Evolutionary conservation across 2,797 vertebrate genomes (phyloP), one percentile per base, ranked within the genome.

Genomic region (Sternarchorhynchus goeldii): DNA sequence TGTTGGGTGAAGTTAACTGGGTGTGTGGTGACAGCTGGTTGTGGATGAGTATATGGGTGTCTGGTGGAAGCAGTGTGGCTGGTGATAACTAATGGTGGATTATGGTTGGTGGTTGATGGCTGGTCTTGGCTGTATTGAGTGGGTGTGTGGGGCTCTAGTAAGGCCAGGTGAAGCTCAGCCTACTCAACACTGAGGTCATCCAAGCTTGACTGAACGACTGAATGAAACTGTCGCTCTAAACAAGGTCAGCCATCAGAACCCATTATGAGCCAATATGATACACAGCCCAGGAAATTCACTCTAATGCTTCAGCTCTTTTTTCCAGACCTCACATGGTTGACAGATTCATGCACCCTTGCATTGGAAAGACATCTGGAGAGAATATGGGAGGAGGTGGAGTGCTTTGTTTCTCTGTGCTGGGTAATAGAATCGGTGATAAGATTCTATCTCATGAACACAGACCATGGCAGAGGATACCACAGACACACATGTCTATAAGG

Each of bases 231-330:
- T 78, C 78, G 78, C 79, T 83, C 86, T 84, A 84, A 88, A 86
- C 85, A 90, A 90, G 86, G 88, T 91, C 87, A 87, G 31, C 75
- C 75, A 74, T 90, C 89, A 59, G 73, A 82, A 79, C 77, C 84
- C 81, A 88, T 92, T 89, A 90, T 85, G 80, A 85, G 87, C 86
- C 17, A 64, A 58, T 74, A 84, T 83, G 88, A 92, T 90, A 88
- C 88, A 90, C 86, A 86, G 84, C 79, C 65, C 81, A 83, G 83
- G 74, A 88, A 90, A 91, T 91, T 89, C 70, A 69, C 64, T 82
- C 81, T 84, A 91, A 91, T 90, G 89, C 86, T 86, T 83, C 71
- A 82, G 87, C 84, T 89, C 90, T 79, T 88, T 87, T 87, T 87
- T 87, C 77, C 80, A 78, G 85, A 88, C 71, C 70, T 88, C 85